phyloP scores from a whole-genome alignment of 2,888 invertebrate genomes.

The Dromius quadrimaculatus region DNA sequence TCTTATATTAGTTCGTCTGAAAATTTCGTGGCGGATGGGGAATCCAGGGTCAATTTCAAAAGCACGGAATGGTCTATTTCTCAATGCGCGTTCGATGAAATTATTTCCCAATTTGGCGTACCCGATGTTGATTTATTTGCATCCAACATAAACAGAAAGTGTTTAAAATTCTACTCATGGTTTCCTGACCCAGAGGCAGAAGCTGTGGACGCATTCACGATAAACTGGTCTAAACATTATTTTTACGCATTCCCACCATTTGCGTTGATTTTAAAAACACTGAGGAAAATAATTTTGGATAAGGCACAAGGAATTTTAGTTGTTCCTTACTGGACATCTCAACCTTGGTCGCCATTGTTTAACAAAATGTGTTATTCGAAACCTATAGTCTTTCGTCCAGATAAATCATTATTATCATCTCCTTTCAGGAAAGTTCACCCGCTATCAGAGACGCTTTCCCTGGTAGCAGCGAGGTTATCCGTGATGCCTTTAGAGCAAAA shows the following conservation, averaged over 20 bases:
- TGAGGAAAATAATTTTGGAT: neutral
- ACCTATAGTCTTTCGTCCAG: neutral
- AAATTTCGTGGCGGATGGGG: neutral
- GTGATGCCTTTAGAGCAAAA: neutral
- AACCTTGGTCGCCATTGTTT: slow-evolving; percentile 2
- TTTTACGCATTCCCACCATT: slow-evolving; percentile 20
- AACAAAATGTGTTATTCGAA: neutral
- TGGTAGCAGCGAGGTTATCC: slow-evolving; percentile 5
- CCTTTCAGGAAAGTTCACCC: neutral
- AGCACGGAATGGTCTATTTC: no score
- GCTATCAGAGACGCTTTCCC: neutral
- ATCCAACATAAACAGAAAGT: neutral
- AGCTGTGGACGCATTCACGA: neutral
- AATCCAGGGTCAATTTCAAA: no score
- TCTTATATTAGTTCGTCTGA: neutral
- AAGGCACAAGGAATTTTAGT: neutral
- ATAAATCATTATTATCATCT: neutral
- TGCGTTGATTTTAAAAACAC: neutral
- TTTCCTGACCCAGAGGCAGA: slow-evolving; percentile 7
- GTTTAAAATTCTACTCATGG: neutral
- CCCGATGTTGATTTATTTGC: slow-evolving; percentile 1
- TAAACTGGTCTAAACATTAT: neutral
- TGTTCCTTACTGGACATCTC: slow-evolving; percentile 3
- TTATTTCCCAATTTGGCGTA: neutral
- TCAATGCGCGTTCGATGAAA: no score